Conservation (phyloP, 2,888 invertebrate genomes). For the Bimastos eiseni region DNA sequence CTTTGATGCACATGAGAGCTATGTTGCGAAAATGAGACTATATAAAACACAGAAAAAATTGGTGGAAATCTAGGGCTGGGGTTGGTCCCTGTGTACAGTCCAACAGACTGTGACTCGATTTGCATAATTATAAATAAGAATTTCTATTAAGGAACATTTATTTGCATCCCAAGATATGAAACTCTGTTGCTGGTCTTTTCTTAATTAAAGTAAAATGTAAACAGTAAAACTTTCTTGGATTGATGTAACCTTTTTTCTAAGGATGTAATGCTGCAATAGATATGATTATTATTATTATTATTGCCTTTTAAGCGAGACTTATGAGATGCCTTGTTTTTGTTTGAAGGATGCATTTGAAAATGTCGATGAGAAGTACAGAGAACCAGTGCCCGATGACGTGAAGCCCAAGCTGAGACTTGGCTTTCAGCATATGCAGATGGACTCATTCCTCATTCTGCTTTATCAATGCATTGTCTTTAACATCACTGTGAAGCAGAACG, state of each 20-base stretch:
- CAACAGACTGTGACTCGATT: background rate
- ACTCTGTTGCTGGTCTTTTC: no score
- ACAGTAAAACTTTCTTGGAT: no score
- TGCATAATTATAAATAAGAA: background rate
- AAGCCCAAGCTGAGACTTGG: conserved; percentile 25
- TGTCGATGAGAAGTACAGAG: conserved; percentile 37
- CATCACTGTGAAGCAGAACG: conserved; percentile 32
- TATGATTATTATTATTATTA: no score
- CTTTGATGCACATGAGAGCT: no score
- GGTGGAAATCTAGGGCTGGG: no score
- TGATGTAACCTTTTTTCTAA: no score
- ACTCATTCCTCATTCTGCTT: conserved; percentile 37
- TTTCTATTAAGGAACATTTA: no score
- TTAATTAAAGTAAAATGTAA: no score
- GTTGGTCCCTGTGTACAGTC: background rate
- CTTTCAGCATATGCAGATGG: conserved; percentile 37
- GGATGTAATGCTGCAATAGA: no score
- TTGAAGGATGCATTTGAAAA: conserved; percentile 42
- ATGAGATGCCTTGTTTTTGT: background rate
- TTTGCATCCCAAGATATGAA: no score
- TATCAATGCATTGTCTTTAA: conserved; percentile 42
- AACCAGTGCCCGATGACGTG: conserved; percentile 30
- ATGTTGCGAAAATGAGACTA: no score
- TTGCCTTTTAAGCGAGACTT: background rate
- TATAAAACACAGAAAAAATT: no score